A percentile compares a stretch with the other conserved stretches of the same genome.
phyloP scores from a whole-genome alignment of 2,113 vertebrate genomes.

The Nothoprocta perdicaria region DNA sequence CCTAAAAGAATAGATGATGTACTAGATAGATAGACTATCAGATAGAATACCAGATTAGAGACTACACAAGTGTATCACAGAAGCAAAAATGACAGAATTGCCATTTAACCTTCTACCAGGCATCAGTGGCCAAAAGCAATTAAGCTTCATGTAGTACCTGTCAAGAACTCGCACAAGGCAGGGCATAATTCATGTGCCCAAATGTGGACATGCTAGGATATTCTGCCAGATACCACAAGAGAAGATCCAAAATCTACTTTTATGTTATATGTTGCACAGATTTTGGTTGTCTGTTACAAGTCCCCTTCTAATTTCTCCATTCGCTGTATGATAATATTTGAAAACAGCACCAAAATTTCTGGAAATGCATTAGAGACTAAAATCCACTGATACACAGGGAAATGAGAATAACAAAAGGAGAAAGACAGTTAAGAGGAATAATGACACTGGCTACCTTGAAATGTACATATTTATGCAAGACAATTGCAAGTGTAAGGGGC shows the following conservation, averaged over 20 bases:
- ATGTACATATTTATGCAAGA: fast-evolving
- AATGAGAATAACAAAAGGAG: background rate
- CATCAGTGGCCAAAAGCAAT: background rate
- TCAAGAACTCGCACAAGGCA: background rate
- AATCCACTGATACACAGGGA: background rate
- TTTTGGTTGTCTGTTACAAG: background rate
- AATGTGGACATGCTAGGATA: background rate
- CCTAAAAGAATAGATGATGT: background rate
- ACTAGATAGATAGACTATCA: background rate
- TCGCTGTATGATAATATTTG: background rate
- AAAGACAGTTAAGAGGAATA: background rate
- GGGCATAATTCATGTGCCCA: background rate
- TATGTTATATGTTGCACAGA: background rate
- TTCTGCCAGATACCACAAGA: background rate
- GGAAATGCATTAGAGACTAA: background rate
- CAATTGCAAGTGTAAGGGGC: background rate
- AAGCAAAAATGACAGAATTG: background rate
- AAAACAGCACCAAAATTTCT: background rate
- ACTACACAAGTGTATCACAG: background rate
- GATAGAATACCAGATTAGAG: too few relatives aligned
- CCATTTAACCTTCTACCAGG: background rate
- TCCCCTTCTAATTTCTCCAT: background rate
- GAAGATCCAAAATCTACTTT: background rate
- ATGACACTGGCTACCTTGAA: background rate
- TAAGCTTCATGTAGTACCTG: background rate